phyloP scores from a whole-genome alignment of 2,888 invertebrate genomes.

The Trisateles emortualis region DNA sequence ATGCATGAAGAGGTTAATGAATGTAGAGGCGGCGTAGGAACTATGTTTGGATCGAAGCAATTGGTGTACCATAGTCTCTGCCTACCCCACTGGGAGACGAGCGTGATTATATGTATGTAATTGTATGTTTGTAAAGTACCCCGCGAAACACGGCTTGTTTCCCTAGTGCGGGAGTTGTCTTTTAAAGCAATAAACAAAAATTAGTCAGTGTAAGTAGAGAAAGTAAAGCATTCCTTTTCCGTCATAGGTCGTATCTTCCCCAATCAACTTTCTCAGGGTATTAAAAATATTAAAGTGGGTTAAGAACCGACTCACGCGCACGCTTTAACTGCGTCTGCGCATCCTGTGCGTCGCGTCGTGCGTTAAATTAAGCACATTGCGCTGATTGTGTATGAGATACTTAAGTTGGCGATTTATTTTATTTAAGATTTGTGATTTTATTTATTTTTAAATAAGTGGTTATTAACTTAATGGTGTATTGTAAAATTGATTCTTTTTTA shows the following conservation, averaged over 20 bases:
- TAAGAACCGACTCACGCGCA: slow-evolving; percentile 54
- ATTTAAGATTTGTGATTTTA: neutral
- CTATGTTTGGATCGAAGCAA: too few relatives aligned
- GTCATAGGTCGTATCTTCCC: neutral
- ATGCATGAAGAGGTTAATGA: too few relatives aligned
- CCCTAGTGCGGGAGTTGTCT: too few relatives aligned
- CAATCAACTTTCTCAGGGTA: slow-evolving; percentile 27
- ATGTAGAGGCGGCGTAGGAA: too few relatives aligned
- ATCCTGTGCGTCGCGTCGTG: slow-evolving; percentile 30
- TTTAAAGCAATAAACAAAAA: too few relatives aligned
- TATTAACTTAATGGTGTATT: neutral
- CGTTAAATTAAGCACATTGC: slow-evolving; percentile 35
- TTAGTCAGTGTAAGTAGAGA: too few relatives aligned
- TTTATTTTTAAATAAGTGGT: neutral
- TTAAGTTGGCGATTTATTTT: neutral
- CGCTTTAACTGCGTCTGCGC: slow-evolving; percentile 40
- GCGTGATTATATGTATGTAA: too few relatives aligned
- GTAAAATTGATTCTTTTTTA: neutral
- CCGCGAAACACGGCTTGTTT: too few relatives aligned
- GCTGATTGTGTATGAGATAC: slow-evolving; percentile 3
- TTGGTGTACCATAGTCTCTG: too few relatives aligned
- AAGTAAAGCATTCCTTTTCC: neutral
- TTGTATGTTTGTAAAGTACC: too few relatives aligned
- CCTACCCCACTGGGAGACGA: too few relatives aligned
- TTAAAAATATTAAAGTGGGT: slow-evolving; percentile 47